Evolutionary conservation across 2,888 invertebrate species (phyloP).

Genomic region (Lacanobia oleracea): DNA sequence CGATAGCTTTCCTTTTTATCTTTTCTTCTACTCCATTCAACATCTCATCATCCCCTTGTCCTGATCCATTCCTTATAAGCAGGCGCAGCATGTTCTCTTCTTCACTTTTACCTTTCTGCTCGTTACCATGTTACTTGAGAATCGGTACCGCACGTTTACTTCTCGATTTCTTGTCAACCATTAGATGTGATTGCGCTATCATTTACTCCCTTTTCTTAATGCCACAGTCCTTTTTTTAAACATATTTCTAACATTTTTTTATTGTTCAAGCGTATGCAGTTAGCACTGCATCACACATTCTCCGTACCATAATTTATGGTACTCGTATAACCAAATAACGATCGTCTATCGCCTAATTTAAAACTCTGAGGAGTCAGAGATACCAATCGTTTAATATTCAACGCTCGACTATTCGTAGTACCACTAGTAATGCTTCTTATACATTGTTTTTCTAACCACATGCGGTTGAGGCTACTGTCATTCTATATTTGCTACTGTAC

Average conservation of each 20-base stretch:
- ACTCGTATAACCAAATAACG: constrained; percentile 11
- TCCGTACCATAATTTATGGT: background rate
- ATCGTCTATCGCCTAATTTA: constrained; percentile 17
- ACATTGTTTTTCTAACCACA: constrained; percentile 31
- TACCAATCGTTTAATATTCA: constrained; percentile 25
- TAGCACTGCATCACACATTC: constrained; percentile 4
- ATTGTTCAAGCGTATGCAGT: background rate
- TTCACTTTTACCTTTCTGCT: too few relatives aligned
- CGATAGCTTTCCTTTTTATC: background rate
- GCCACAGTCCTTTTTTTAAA: too few relatives aligned
- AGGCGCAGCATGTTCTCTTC: too few relatives aligned
- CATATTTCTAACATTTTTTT: too few relatives aligned
- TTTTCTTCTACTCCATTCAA: background rate
- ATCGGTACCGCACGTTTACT: too few relatives aligned
- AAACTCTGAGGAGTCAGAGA: constrained; percentile 20
- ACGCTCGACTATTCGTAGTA: constrained; percentile 3
- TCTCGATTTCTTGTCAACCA: too few relatives aligned
- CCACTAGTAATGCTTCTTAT: background rate
- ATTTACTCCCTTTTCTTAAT: too few relatives aligned
- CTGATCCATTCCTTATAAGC: too few relatives aligned
- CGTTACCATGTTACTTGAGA: too few relatives aligned
- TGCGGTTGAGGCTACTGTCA: constrained; percentile 27
- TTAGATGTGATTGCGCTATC: too few relatives aligned
- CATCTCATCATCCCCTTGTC: too few relatives aligned
- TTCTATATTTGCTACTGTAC: constrained; percentile 31